phyloP scores from a whole-genome alignment of 1,140 invertebrate species.

The Druon quercuslanigerum region DNA sequence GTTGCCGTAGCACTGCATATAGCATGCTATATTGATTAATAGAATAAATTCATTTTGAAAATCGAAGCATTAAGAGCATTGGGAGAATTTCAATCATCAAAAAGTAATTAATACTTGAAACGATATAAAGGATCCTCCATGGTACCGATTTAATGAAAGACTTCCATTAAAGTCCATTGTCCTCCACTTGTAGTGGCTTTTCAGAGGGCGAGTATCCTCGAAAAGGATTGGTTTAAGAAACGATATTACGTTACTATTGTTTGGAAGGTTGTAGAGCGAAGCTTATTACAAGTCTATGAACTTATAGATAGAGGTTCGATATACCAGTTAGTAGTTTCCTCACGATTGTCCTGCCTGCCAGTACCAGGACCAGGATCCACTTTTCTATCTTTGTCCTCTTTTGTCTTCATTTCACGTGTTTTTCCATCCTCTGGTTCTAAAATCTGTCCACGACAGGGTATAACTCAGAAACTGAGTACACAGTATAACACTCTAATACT shows the following conservation, averaged over 20 bases:
- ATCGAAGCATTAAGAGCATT: neutral
- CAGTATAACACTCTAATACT: neutral
- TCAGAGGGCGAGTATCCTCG: slow-evolving; percentile 1
- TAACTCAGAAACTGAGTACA: neutral
- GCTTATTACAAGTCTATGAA: slow-evolving; percentile 28
- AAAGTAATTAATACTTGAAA: slow-evolving; percentile 30
- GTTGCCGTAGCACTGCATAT: too few relatives aligned
- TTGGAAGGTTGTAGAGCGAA: slow-evolving; percentile 18
- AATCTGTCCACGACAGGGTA: slow-evolving; percentile 14
- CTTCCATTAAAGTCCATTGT: slow-evolving; percentile 25
- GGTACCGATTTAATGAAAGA: slow-evolving; percentile 23
- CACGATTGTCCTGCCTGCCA: neutral
- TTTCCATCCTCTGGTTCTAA: neutral
- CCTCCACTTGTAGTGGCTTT: slow-evolving; percentile 29
- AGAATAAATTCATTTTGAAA: too few relatives aligned
- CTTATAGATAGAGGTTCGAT: neutral
- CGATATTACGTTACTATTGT: slow-evolving; percentile 29
- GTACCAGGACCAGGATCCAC: neutral
- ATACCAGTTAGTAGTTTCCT: slow-evolving; percentile 22
- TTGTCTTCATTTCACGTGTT: neutral
- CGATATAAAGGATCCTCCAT: slow-evolving; percentile 17
- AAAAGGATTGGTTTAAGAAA: slow-evolving; percentile 24
- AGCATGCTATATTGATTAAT: too few relatives aligned
- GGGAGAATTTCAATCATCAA: neutral
- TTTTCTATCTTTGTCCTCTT: slow-evolving; percentile 3